Evolutionary conservation across 2,113 vertebrate species (phyloP), one percentile per base, ranked within the genome.

Genomic region (Myotis davidii): DNA sequence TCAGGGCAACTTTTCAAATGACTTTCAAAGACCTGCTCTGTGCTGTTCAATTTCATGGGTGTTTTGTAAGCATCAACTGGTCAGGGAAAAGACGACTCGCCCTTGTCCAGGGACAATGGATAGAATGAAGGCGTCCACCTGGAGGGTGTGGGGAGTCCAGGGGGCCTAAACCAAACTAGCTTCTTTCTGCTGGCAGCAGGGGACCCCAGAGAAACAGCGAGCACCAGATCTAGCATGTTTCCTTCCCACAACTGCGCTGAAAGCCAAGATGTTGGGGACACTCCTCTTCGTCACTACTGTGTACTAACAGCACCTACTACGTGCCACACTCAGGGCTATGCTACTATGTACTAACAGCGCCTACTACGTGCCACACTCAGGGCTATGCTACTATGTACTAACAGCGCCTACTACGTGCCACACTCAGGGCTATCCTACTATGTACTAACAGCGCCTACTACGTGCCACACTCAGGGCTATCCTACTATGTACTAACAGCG

Each of bases 221-320:
- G 37, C 21, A n/a, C 4, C 45, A 48, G 45, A 37, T 4, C 2
- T 16, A 32, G 74, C 17, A 13, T 0, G 12, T 7, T 20, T 0
- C 6, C 34, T 12, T 18, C 25, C 3, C 45, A 29, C 1, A 5
- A 14, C 32, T 4, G 37, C 0, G 8, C 4, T 0, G 2, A 59
- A 39, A 42, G 39, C 32, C 45, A 39, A 27, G 48, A 45, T 9
- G 1, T 16, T 9, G 3, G 0, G 1, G 11, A 5, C 0, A 6
- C 78, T 37, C n/a, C 16, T 11, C 12, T 14, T 13, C 11, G 2
- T 5, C 3, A 5, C 69, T 0, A 2, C 9, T 0, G 23, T 45
- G 9, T 8, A 45, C 45, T 16, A 14, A 90, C 1, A 45, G 10
- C 0, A 3, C 48, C 85, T 11, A 6, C 77, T 25, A 6, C 0